Percentiles rank a stretch among this genome's conserved stretches.
Conservation (phyloP, 2,888 invertebrate species). For the Seira ritae region DNA sequence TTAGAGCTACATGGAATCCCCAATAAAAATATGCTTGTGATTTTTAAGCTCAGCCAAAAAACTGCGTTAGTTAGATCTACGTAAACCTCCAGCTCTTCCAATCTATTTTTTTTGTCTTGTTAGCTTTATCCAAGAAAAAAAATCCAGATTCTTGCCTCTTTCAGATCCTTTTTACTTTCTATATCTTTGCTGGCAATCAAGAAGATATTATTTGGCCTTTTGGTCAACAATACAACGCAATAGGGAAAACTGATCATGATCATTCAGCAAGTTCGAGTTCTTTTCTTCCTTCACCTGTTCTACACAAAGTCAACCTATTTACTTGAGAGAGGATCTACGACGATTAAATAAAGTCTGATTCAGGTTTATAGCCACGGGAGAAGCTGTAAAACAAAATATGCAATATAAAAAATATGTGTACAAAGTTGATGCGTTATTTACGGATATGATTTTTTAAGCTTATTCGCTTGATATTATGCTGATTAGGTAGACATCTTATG, state of each 20-base stretch:
- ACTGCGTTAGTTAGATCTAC: too few relatives aligned
- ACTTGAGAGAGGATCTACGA: neutral
- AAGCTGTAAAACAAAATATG: too few relatives aligned
- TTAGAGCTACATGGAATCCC: conserved; percentile 25
- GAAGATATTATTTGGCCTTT: conserved; percentile 46
- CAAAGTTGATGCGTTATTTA: too few relatives aligned
- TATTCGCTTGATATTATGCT: too few relatives aligned
- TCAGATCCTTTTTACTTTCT: conserved; percentile 25
- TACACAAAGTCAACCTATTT: too few relatives aligned
- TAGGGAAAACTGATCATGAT: too few relatives aligned
- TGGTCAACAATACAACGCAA: too few relatives aligned
- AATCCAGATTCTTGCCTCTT: neutral
- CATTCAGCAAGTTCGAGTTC: conserved; percentile 50
- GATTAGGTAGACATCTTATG: too few relatives aligned
- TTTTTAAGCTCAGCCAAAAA: conserved; percentile 27
- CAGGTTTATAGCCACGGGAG: conserved; percentile 47
- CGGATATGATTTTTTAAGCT: too few relatives aligned
- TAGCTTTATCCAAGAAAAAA: conserved; percentile 4
- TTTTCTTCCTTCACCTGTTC: conserved; percentile 51
- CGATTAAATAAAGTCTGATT: conserved; percentile 21
- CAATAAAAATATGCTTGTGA: conserved; percentile 18
- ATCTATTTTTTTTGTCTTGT: too few relatives aligned
- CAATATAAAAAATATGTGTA: too few relatives aligned
- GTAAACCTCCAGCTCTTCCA: too few relatives aligned
- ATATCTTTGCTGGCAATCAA: conserved; percentile 31